Percentiles rank a stretch among this genome's conserved stretches.
Evolutionary conservation across 1,140 invertebrate genomes (phyloP).

Genomic region (Bombyx mandarina): DNA sequence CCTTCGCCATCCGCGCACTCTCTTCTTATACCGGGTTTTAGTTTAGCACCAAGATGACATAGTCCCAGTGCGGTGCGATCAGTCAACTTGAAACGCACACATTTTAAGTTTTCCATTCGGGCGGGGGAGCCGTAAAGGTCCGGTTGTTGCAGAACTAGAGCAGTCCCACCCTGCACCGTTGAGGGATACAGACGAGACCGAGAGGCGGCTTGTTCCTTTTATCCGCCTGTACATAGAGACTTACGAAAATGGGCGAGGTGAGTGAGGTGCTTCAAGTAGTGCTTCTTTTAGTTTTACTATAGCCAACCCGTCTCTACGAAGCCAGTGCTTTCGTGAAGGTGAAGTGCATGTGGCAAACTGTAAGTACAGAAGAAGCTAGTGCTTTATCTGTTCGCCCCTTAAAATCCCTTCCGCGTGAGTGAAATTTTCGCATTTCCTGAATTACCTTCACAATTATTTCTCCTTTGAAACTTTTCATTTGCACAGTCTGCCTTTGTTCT

Average conservation of each 20-base stretch:
- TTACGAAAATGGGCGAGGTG: slow-evolving; percentile 70
- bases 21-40: slow-evolving; percentile 64
- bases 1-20: slow-evolving; percentile 57
- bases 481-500: too few relatives aligned
- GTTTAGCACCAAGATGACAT: slow-evolving; percentile 65
- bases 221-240: slow-evolving; percentile 65
- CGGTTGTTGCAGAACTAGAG: slow-evolving; percentile 67
- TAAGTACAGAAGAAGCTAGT: slow-evolving; percentile 28
- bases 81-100: slow-evolving; percentile 62
- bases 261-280: slow-evolving; percentile 64
- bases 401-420: neutral
- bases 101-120: slow-evolving; percentile 63
- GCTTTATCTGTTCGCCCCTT: too few relatives aligned
- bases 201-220: slow-evolving; percentile 61
- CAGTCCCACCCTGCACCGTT: slow-evolving; percentile 56
- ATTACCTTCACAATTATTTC: too few relatives aligned
- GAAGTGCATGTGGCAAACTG: slow-evolving; percentile 49
- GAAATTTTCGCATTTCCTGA: neutral
- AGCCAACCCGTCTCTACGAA: slow-evolving; percentile 25
- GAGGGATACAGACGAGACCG: slow-evolving; percentile 57
- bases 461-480: too few relatives aligned
- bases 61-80: slow-evolving; percentile 61
- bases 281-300: slow-evolving; percentile 43
- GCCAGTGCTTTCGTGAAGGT: slow-evolving; percentile 49
- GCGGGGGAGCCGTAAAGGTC: slow-evolving; percentile 62